Evolutionary conservation across 2,797 vertebrate genomes (phyloP).

Genomic region (Sebastolobus alascanus): DNA sequence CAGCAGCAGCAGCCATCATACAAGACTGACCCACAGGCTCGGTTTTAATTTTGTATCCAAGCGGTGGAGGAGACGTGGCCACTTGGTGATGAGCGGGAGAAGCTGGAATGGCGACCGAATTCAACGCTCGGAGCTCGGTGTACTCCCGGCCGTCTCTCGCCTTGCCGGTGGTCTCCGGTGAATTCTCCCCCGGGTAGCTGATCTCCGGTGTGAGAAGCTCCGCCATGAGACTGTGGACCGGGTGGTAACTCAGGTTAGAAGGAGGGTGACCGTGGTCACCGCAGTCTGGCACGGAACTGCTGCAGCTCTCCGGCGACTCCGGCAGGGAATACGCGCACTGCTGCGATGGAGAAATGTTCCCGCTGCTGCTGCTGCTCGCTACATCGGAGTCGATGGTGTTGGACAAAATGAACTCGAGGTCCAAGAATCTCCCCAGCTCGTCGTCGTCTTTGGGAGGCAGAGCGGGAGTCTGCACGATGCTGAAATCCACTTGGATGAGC

Average conservation of each 20-base stretch:
- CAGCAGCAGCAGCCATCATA: conserved; percentile 80
- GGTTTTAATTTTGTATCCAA: conserved; percentile 89
- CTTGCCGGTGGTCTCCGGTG: conserved; percentile 69
- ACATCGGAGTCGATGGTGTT: conserved; percentile 84
- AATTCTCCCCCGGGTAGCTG: conserved; percentile 69
- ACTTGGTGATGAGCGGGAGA: conserved; percentile 59
- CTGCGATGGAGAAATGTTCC: conserved; percentile 53
- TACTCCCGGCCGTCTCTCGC: conserved; percentile 83
- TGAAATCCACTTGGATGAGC: conserved; percentile 84
- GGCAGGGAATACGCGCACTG: conserved; percentile 87
- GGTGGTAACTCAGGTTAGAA: conserved; percentile 67
- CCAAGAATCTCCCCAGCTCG: conserved; percentile 90
- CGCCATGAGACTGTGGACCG: conserved; percentile 88
- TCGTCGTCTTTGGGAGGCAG: conserved; percentile 87
- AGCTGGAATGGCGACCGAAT: conserved; percentile 33
- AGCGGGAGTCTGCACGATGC: conserved; percentile 81
- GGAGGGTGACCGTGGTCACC: conserved; percentile 73
- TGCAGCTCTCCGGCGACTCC: conserved; percentile 92
- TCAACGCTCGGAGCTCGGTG: conserved; percentile 86
- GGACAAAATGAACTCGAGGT: conserved; percentile 93
- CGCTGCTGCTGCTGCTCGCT: conserved; percentile 24
- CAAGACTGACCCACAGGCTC: conserved; percentile 88
- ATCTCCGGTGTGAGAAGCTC: conserved; percentile 90
- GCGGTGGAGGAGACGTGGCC: conserved; percentile 64
- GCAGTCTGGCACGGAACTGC: conserved; percentile 84